phyloP scores from a whole-genome alignment of 1,140 invertebrate genomes.

The Zaprionus nigranus region DNA sequence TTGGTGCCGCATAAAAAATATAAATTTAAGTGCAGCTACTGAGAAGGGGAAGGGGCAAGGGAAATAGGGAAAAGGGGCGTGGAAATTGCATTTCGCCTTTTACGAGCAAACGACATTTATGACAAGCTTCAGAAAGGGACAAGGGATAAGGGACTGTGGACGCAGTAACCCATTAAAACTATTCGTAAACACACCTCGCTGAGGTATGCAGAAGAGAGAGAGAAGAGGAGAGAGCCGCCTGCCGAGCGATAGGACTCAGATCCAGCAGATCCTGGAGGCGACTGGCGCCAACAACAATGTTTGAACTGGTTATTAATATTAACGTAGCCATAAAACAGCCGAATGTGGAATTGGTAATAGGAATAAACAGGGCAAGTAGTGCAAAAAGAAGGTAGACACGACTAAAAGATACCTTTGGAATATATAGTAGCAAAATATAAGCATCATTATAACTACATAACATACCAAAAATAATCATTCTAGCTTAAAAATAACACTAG shows the following conservation, averaged over 20 bases:
- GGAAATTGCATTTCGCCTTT: constrained; percentile 81
- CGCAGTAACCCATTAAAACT: constrained; percentile 81
- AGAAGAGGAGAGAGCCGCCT: constrained; percentile 4
- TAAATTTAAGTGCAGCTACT: constrained; percentile 68
- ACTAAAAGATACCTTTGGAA: background rate
- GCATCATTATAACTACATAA: too few relatives aligned
- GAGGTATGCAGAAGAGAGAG: constrained; percentile 8
- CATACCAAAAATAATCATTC: too few relatives aligned
- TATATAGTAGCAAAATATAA: too few relatives aligned
- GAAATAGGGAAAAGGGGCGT: constrained; percentile 33
- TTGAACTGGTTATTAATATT: constrained; percentile 72
- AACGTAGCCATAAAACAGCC: constrained; percentile 51
- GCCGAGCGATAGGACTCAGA: constrained; percentile 40
- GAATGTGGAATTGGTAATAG: constrained; percentile 31
- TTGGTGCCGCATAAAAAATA: constrained; percentile 67
- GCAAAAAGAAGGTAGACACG: too few relatives aligned
- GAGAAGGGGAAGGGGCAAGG: background rate
- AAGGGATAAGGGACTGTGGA: constrained; percentile 19
- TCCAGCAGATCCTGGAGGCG: constrained; percentile 47
- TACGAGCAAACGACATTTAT: constrained; percentile 80
- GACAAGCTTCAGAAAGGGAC: constrained; percentile 49
- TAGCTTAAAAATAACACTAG: too few relatives aligned
- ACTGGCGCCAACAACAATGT: constrained; percentile 61
- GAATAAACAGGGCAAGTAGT: constrained; percentile 37
- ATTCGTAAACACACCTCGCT: constrained; percentile 75